Evolutionary conservation across 2,797 vertebrate species (phyloP).

Genomic region (Huso huso): DNA sequence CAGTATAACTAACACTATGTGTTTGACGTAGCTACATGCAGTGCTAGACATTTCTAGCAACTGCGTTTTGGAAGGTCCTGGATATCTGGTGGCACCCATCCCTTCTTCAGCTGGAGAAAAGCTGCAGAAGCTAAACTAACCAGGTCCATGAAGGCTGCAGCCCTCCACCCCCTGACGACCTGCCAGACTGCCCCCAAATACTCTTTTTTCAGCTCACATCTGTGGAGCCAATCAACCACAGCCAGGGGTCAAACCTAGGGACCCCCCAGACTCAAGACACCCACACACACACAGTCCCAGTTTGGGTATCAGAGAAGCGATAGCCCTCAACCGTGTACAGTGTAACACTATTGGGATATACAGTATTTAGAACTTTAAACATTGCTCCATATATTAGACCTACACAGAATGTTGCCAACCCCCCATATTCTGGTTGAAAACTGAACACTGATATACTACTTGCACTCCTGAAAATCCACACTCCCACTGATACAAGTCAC

Average conservation of each 20-base stretch:
- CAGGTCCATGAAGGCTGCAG: too few species aligned
- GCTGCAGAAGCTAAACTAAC: too few species aligned
- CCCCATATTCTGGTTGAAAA: background rate
- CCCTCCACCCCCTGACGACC: too few species aligned
- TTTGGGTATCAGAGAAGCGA: background rate
- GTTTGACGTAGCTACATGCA: too few species aligned
- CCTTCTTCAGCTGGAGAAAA: too few species aligned
- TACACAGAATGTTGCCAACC: background rate
- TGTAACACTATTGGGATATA: too few species aligned
- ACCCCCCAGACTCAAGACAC: background rate
- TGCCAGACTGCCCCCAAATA: too few species aligned
- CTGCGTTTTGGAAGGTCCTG: too few species aligned
- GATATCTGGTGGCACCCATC: too few species aligned
- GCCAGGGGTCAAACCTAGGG: background rate
- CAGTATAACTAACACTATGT: too few species aligned
- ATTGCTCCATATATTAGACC: background rate
- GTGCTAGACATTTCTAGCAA: too few species aligned
- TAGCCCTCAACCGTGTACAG: too few species aligned
- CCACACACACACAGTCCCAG: background rate
- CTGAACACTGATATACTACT: background rate
- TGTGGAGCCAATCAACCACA: background rate
- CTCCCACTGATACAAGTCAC: background rate
- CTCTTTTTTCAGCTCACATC: background rate
- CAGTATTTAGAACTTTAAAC: background rate
- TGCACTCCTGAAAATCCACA: background rate